phyloP scores from a whole-genome alignment of 2,888 invertebrate genomes.

The Luperina nickerlii region DNA sequence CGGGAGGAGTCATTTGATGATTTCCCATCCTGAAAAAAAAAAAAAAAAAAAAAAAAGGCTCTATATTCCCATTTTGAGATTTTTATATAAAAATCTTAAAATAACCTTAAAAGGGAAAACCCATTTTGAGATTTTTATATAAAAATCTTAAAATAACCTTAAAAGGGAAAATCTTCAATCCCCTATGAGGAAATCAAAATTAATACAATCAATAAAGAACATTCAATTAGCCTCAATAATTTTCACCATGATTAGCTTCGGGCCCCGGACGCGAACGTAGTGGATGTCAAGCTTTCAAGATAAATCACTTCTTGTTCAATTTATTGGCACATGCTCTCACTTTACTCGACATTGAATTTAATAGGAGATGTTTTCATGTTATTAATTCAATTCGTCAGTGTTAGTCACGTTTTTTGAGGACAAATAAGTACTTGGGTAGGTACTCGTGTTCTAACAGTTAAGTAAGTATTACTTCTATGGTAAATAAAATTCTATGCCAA shows the following conservation, averaged over 20 bases:
- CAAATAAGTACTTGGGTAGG: not conserved
- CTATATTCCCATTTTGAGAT: no score
- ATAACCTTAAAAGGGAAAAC: no score
- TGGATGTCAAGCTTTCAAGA: slow-evolving; percentile 62
- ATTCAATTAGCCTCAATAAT: slow-evolving; percentile 17
- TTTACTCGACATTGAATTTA: slow-evolving; percentile 60
- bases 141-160: no score
- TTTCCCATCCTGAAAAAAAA: no score
- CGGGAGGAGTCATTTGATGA: no score
- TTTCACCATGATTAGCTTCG: slow-evolving; percentile 21
- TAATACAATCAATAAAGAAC: not conserved
- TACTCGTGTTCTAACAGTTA: not conserved
- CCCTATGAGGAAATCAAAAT: not conserved
- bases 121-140: no score
- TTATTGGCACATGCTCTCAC: slow-evolving; percentile 67
- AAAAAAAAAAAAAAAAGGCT: no score
- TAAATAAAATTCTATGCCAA: not conserved
- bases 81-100: no score
- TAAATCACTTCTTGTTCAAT: slow-evolving; percentile 68
- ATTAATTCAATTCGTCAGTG: slow-evolving; percentile 12
- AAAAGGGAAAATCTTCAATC: no score
- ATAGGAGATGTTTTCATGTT: slow-evolving; percentile 19
- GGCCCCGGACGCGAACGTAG: slow-evolving; percentile 34
- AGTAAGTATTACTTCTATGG: not conserved
- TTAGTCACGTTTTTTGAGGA: not conserved